phyloP scores from a whole-genome alignment of 2,113 vertebrate species.

The Ardeotis arabs region DNA sequence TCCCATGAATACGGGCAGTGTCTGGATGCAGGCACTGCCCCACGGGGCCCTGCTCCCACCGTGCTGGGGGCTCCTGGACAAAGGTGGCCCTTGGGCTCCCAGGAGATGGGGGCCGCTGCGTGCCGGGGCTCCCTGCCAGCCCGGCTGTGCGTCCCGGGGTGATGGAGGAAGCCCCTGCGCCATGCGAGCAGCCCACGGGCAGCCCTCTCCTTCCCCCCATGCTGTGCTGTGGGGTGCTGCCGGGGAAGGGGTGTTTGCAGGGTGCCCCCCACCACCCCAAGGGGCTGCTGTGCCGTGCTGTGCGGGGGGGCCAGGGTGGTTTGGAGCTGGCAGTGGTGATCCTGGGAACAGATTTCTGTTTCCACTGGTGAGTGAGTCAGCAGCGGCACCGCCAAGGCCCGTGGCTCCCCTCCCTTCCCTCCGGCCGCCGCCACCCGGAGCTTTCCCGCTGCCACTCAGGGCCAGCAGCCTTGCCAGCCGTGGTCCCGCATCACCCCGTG shows the following conservation, averaged over 20 bases:
- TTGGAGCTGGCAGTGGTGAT: background rate
- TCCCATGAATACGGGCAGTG: background rate
- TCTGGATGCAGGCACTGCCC: rapidly evolving
- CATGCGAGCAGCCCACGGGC: background rate
- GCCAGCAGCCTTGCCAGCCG: background rate
- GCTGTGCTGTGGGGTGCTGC: background rate
- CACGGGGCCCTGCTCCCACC: rapidly evolving
- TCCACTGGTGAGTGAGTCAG: constrained; percentile 34
- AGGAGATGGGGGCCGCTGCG: rapidly evolving
- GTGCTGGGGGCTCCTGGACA: background rate
- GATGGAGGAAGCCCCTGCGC: background rate
- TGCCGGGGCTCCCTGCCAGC: background rate
- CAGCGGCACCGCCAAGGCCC: background rate
- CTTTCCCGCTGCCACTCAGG: background rate
- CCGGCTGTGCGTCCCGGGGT: rapidly evolving
- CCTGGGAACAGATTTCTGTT: constrained; percentile 22
- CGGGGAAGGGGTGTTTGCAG: background rate
- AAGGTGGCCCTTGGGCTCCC: background rate
- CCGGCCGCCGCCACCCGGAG: background rate
- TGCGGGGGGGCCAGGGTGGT: background rate
- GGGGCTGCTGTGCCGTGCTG: background rate
- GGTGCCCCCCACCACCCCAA: rapidly evolving
- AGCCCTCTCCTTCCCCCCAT: rapidly evolving
- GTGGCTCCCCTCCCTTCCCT: constrained; percentile 17
- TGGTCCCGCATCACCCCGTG: background rate